Percentiles rank a stretch among this genome's conserved stretches.
These are phyloP conservation scores for Eristalinus aeneus DNA, from an alignment of 2,888 invertebrate genomes.

Conservation along the genomic window DNA sequence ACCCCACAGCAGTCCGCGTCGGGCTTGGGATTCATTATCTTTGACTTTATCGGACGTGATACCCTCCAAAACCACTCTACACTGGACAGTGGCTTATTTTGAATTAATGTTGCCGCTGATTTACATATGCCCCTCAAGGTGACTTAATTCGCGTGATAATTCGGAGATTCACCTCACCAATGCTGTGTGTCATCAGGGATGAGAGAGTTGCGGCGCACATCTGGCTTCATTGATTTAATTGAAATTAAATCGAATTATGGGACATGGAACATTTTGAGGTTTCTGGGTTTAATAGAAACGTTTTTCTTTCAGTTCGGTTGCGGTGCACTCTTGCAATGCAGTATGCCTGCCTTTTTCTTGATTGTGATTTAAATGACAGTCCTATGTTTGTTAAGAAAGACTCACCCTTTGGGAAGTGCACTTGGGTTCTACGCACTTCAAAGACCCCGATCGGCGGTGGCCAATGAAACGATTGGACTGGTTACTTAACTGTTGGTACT, in stretches of 20 bases:
- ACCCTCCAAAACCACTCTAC: not conserved
- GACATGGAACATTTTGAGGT: not conserved
- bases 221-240: conserved; percentile 15
- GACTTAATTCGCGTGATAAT: conserved; percentile 16
- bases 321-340: not conserved
- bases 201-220: not conserved
- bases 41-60: not conserved
- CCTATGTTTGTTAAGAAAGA: not conserved
- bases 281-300: conserved; percentile 27
- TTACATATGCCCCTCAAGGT: conserved; percentile 2
- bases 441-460: not conserved
- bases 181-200: not conserved
- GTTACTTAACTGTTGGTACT: not conserved
- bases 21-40: not conserved
- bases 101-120: conserved; percentile 8
- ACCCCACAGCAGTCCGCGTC: not conserved
- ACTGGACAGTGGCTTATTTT: conserved; percentile 2
- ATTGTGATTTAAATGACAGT: not conserved
- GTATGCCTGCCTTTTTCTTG: not conserved
- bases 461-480: not conserved
- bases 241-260: conserved; percentile 29
- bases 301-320: not conserved
- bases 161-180: not conserved
- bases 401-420: conserved; percentile 3
- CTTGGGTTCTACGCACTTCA: not conserved